A percentile compares a stretch with the other conserved stretches of the same genome.
Conservation (phyloP, 2,797 vertebrate genomes). For the Acridotheres tristis region DNA sequence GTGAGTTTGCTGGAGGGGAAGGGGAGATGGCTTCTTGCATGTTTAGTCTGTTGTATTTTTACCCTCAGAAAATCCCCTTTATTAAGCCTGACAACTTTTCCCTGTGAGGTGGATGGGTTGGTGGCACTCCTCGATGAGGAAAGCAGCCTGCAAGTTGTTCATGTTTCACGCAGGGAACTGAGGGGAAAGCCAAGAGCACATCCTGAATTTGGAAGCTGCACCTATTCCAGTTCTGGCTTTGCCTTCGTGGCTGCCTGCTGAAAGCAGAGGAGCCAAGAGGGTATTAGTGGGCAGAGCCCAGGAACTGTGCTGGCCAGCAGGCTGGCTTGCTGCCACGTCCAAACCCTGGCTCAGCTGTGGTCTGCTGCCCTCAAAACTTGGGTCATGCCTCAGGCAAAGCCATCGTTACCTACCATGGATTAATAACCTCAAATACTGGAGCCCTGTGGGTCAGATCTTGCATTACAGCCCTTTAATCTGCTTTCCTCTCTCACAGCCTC, state of each 20-base stretch:
- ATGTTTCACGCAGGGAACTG: accelerated
- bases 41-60: background rate
- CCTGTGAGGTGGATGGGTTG: background rate
- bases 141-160: background rate
- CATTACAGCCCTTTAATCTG: constrained; percentile 1
- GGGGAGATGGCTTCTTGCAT: background rate
- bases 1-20: background rate
- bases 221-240: background rate
- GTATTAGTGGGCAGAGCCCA: background rate
- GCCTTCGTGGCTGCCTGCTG: background rate
- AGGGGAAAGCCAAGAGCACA: background rate
- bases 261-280: background rate
- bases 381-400: background rate
- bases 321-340: background rate
- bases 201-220: background rate
- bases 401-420: background rate
- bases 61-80: background rate
- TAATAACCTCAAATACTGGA: background rate
- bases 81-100: background rate
- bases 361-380: background rate
- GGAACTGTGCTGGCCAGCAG: background rate
- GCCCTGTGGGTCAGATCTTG: background rate
- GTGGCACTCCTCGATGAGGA: background rate
- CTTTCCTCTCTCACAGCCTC: background rate
- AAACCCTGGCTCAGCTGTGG: background rate